Percentiles rank a stretch among this genome's conserved stretches.
phyloP scores from a whole-genome alignment of 2,797 vertebrate species.

The Betta splendens region DNA sequence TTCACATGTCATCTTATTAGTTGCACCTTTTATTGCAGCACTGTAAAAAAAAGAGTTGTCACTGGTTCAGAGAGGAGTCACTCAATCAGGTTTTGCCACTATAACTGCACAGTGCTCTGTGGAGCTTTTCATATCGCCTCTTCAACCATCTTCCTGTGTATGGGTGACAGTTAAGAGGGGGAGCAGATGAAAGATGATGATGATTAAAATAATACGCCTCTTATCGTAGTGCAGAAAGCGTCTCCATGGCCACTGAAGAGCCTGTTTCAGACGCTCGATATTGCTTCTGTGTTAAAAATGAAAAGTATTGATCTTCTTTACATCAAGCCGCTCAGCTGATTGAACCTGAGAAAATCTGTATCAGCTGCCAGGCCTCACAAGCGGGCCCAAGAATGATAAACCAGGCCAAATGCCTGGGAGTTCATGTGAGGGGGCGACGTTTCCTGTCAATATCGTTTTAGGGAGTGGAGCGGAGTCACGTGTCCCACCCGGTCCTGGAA shows the following conservation, averaged over 20 bases:
- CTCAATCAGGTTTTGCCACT: conserved; percentile 35
- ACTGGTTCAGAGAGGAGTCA: conserved; percentile 45
- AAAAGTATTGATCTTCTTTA: conserved; percentile 79
- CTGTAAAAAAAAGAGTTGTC: conserved; percentile 40
- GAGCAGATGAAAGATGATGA: conserved; percentile 74
- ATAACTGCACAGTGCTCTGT: conserved; percentile 25
- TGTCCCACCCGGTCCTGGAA: conserved; percentile 45
- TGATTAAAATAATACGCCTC: conserved; percentile 78
- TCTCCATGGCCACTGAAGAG: conserved; percentile 56
- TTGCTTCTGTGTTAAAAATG: conserved; percentile 78
- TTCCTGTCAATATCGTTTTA: conserved; percentile 63
- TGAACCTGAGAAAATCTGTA: conserved; percentile 72
- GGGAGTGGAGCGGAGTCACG: conserved; percentile 21
- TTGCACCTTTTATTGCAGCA: conserved; percentile 25
- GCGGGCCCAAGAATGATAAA: conserved; percentile 46
- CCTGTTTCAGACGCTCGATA: conserved; percentile 72
- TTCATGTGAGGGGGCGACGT: conserved; percentile 48
- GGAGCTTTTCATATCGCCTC: conserved; percentile 31
- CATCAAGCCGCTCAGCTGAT: conserved; percentile 74
- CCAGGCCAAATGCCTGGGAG: conserved; percentile 35
- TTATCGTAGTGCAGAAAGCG: conserved; percentile 63
- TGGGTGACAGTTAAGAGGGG: conserved; percentile 47
- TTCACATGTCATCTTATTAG: conserved; percentile 30
- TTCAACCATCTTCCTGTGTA: conserved; percentile 35
- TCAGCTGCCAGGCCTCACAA: conserved; percentile 55